phyloP scores from a whole-genome alignment of 2,888 invertebrate genomes.

The Scaptomyza flava region DNA sequence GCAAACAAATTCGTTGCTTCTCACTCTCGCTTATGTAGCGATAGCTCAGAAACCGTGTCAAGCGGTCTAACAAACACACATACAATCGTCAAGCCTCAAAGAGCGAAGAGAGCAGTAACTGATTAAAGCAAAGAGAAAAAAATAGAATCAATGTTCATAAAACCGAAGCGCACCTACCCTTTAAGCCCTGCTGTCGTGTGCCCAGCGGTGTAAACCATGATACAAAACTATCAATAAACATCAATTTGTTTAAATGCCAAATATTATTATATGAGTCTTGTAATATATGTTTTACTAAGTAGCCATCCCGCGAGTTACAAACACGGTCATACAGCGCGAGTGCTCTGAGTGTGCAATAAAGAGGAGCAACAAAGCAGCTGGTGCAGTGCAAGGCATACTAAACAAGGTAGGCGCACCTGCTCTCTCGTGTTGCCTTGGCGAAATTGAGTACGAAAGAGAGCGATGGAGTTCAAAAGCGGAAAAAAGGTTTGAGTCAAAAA shows the following conservation, averaged over 20 bases:
- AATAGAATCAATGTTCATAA: neutral
- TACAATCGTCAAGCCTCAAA: neutral
- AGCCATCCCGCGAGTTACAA: neutral
- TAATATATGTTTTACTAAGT: neutral
- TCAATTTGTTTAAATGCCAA: neutral
- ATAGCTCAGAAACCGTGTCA: neutral
- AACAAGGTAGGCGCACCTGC: too few species aligned
- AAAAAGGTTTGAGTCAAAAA: too few species aligned
- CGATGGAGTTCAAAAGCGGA: too few species aligned
- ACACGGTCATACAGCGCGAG: neutral
- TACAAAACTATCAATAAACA: too few species aligned
- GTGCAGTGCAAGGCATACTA: neutral
- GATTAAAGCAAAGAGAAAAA: neutral
- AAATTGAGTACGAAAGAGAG: too few species aligned
- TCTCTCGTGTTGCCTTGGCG: too few species aligned
- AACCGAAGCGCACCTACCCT: slow-evolving; percentile 13
- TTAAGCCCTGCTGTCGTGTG: neutral
- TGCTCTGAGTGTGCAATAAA: neutral
- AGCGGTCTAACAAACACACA: neutral
- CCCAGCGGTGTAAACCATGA: too few species aligned
- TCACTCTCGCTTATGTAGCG: slow-evolving; percentile 7
- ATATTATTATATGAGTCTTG: neutral
- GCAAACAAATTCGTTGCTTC: slow-evolving; percentile 24
- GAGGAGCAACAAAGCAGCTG: slow-evolving; percentile 19
- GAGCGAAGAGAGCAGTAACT: slow-evolving; percentile 6